Evolutionary conservation across 2,888 invertebrate species (phyloP).

Genomic region (Drosophila borealis): DNA sequence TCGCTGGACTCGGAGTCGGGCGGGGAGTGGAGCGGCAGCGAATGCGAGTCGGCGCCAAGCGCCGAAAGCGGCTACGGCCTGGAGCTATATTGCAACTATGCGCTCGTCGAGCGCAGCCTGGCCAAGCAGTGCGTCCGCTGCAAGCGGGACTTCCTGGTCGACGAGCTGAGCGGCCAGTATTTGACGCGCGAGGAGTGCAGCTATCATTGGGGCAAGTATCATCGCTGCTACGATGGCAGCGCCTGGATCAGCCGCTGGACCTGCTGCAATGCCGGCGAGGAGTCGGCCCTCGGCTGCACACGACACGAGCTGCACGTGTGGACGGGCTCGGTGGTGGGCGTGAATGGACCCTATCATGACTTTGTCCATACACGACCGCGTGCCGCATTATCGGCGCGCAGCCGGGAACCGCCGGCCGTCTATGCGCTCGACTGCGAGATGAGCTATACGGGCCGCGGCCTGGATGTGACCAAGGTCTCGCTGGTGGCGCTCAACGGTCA

Average conservation of each 20-base stretch:
- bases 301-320: conserved; percentile 90
- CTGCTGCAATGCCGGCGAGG: conserved; percentile 87
- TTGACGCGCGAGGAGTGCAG: conserved; percentile 90
- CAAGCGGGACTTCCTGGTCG: conserved; percentile 89
- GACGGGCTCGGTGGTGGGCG: conserved; percentile 89
- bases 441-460: conserved; percentile 95
- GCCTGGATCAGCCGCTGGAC: conserved; percentile 84
- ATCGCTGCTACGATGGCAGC: conserved; percentile 57
- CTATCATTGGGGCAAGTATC: conserved; percentile 95
- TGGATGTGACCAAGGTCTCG: conserved; percentile 95
- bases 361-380: conserved; percentile 87
- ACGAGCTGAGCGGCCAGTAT: conserved; percentile 89
- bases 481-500: conserved; percentile 91
- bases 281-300: conserved; percentile 88
- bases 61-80: conserved; percentile 62
- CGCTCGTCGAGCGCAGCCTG: conserved; percentile 64
- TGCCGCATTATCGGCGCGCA: not conserved
- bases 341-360: conserved; percentile 90
- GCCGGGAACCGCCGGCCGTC: conserved; percentile 82
- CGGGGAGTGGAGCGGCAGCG: conserved; percentile 72
- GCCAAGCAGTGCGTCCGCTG: conserved; percentile 90
- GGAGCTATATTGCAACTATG: conserved; percentile 51
- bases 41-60: conserved; percentile 77
- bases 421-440: conserved; percentile 98
- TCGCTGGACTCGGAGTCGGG: conserved; percentile 84